These are phyloP conservation scores for Ursus arctos DNA, from an alignment of 2,113 vertebrate genomes.

Conservation along the genomic window DNA sequence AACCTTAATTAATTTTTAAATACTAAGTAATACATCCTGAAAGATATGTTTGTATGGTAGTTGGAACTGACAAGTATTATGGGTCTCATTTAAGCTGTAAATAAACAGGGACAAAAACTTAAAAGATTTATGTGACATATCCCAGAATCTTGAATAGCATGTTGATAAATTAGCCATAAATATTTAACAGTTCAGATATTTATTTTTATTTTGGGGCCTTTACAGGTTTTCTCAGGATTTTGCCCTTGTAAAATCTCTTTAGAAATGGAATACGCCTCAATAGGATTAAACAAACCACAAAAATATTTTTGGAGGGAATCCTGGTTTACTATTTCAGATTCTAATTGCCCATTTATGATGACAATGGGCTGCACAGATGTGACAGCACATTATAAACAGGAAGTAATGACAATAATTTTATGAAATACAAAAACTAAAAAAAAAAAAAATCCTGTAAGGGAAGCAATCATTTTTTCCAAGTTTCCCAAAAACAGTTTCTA, in stretches of 20 bases:
- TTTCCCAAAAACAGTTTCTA: not conserved
- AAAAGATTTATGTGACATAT: not conserved
- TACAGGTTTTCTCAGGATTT: not conserved
- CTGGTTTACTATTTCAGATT: not conserved
- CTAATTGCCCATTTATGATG: not conserved
- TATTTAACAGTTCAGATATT: not conserved
- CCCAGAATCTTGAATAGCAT: not conserved
- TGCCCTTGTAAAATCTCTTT: not conserved
- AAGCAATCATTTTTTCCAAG: not conserved
- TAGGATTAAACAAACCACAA: not conserved
- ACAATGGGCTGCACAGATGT: not conserved
- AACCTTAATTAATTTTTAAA: not conserved
- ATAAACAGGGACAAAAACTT: not conserved
- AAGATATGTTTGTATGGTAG: not conserved
- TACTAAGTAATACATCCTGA: slow-evolving; percentile 3
- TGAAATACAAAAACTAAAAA: not conserved
- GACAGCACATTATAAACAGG: not conserved
- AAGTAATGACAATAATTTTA: slow-evolving; percentile 35
- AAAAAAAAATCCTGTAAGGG: not conserved
- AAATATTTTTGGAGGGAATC: slow-evolving; percentile 8
- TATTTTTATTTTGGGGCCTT: slow-evolving; percentile 1
- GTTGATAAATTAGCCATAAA: not conserved
- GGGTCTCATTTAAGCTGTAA: not conserved
- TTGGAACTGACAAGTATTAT: not conserved
- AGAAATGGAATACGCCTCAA: not conserved